Percentiles rank a stretch among this genome's conserved stretches.
Conservation (phyloP, 2,888 invertebrate species). For the Galeruca laticollis region DNA sequence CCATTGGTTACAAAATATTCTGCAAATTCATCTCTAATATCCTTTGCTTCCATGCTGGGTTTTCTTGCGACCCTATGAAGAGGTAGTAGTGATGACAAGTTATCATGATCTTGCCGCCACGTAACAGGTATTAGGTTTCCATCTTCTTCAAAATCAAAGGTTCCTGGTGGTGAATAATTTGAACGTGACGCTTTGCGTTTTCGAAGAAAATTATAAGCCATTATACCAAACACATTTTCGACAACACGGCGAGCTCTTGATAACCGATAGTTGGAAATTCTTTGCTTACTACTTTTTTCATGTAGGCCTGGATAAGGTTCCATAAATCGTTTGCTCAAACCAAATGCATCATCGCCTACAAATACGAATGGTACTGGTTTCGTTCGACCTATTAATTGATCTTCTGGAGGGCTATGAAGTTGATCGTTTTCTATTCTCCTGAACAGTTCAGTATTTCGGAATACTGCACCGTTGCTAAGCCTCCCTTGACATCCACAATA, state of each 20-base stretch:
- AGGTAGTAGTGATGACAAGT: conserved; percentile 23
- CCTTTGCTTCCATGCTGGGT: conserved; percentile 20
- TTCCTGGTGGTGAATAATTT: conserved; percentile 25
- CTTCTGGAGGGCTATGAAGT: neutral
- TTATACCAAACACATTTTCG: no score
- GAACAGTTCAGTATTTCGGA: conserved; percentile 28
- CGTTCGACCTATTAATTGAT: neutral
- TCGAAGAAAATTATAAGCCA: conserved; percentile 37
- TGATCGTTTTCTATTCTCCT: neutral
- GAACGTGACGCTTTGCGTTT: conserved; percentile 25
- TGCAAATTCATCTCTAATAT: conserved; percentile 8
- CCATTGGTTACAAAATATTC: no score
- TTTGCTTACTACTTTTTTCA: conserved; percentile 28
- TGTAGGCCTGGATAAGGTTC: conserved; percentile 42
- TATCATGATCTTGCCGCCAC: conserved; percentile 31
- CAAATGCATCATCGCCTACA: conserved; percentile 57
- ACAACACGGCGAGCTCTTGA: conserved; percentile 35
- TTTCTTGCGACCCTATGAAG: conserved; percentile 26
- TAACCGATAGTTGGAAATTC: conserved; percentile 45
- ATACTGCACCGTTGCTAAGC: conserved; percentile 22
- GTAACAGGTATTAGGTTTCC: conserved; percentile 28
- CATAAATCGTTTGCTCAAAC: no score
- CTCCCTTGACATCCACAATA: conserved; percentile 48
- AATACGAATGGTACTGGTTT: conserved; percentile 23
- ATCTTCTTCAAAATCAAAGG: conserved; percentile 35